These are phyloP conservation scores for Trichogramma evanescens DNA, from an alignment of 2,888 invertebrate species.

Conservation along the genomic window DNA sequence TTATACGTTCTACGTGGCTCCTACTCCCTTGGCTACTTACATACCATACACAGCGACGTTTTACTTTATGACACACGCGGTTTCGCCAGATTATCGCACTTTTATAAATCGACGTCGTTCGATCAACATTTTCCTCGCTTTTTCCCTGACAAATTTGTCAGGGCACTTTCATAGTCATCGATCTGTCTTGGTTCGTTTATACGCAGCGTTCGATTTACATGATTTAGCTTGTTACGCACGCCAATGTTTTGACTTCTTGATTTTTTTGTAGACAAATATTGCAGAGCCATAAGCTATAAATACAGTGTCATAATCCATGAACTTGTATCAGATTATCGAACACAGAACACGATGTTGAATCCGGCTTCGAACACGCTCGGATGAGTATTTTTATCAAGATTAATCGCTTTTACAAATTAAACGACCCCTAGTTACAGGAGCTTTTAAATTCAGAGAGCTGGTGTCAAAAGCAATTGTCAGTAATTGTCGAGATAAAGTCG, in stretches of 20 bases:
- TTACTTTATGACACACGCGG: slow-evolving; percentile 8
- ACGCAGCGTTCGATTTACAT: background rate
- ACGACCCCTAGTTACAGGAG: background rate
- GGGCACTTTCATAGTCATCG: background rate
- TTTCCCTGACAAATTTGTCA: background rate
- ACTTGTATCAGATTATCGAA: no score
- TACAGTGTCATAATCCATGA: no score
- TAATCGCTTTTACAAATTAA: slow-evolving; percentile 21
- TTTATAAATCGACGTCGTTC: slow-evolving; percentile 1
- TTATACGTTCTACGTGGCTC: background rate
- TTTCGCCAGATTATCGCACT: slow-evolving; percentile 1
- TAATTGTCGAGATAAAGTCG: slow-evolving; percentile 31
- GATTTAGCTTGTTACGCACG: background rate
- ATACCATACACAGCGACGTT: background rate
- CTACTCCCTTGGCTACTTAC: slow-evolving; percentile 11
- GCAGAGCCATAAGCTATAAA: no score
- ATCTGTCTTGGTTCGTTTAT: background rate
- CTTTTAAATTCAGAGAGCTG: background rate
- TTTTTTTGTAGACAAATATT: no score
- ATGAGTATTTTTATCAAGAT: background rate
- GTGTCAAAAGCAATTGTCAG: slow-evolving; percentile 30
- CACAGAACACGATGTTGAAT: no score
- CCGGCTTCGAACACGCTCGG: background rate
- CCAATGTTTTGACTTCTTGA: background rate
- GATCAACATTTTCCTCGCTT: background rate